A percentile compares a stretch with the other conserved stretches of the same genome.
Conservation (phyloP, 1,140 invertebrate species). For the Homarus americanus region DNA sequence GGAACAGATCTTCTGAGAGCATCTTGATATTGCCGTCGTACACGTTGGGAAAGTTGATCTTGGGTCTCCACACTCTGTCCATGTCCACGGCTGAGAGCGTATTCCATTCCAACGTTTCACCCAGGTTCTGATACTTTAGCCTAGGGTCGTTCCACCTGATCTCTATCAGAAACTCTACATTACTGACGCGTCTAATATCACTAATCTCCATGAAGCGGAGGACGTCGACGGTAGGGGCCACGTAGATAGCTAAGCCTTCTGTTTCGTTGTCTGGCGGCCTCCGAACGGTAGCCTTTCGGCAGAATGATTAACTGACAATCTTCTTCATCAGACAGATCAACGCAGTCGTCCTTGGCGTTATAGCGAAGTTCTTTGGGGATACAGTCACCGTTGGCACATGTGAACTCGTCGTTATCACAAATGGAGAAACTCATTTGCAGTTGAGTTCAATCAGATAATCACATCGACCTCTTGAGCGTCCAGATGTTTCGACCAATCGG, state of each 20-base stretch:
- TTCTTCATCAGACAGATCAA: constrained; percentile 70
- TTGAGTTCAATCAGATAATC: constrained; percentile 45
- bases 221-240: constrained; percentile 45
- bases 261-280: constrained; percentile 62
- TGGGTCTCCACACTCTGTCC: constrained; percentile 45
- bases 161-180: constrained; percentile 64
- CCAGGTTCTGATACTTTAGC: constrained; percentile 63
- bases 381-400: constrained; percentile 72
- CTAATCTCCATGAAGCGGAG: constrained; percentile 65
- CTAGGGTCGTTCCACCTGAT: constrained; percentile 64
- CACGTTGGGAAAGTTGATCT: constrained; percentile 63
- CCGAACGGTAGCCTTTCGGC: constrained; percentile 58
- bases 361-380: constrained; percentile 59
- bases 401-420: constrained; percentile 68
- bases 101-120: constrained; percentile 63
- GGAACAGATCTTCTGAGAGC: constrained; percentile 30
- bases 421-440: constrained; percentile 65
- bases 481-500: constrained; percentile 57
- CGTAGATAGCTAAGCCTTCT: constrained; percentile 37
- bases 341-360: constrained; percentile 71
- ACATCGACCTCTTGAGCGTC: constrained; percentile 53
- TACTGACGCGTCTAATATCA: constrained; percentile 55
- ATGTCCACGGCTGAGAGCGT: constrained; percentile 39
- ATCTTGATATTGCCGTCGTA: constrained; percentile 71
- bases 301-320: constrained; percentile 60